Evolutionary conservation across 2,113 vertebrate genomes (phyloP).

Genomic region (Aspiorhynchus laticeps): DNA sequence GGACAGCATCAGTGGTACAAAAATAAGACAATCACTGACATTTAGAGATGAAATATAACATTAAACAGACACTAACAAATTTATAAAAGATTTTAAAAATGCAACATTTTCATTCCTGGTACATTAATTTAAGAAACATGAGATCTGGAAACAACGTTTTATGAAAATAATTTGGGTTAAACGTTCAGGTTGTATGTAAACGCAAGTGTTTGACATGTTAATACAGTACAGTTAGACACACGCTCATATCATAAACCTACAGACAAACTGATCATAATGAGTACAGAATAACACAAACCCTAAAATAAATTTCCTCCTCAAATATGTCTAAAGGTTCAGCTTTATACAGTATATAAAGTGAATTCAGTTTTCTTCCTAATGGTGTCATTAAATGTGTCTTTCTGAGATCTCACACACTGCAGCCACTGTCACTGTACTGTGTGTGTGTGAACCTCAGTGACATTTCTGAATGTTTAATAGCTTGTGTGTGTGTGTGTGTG

Average conservation of each 20-base stretch:
- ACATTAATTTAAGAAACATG: neutral
- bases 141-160: neutral
- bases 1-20: neutral
- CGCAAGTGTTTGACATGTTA: too few relatives aligned
- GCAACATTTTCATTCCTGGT: neutral
- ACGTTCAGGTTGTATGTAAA: too few relatives aligned
- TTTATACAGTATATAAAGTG: neutral
- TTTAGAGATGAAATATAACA: too few relatives aligned
- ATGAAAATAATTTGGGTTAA: too few relatives aligned
- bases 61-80: neutral
- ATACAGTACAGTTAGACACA: too few relatives aligned
- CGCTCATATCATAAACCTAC: neutral
- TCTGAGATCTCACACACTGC: neutral
- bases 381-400: neutral
- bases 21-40: too few relatives aligned
- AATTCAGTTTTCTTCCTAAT: neutral
- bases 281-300: neutral
- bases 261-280: neutral
- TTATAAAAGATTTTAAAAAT: neutral
- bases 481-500: neutral
- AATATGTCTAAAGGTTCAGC: neutral
- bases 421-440: neutral
- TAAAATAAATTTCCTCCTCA: neutral
- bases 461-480: constrained; percentile 25
- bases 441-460: neutral